Conservation (phyloP, 2,113 vertebrate genomes). For the Plestiodon gilberti region DNA sequence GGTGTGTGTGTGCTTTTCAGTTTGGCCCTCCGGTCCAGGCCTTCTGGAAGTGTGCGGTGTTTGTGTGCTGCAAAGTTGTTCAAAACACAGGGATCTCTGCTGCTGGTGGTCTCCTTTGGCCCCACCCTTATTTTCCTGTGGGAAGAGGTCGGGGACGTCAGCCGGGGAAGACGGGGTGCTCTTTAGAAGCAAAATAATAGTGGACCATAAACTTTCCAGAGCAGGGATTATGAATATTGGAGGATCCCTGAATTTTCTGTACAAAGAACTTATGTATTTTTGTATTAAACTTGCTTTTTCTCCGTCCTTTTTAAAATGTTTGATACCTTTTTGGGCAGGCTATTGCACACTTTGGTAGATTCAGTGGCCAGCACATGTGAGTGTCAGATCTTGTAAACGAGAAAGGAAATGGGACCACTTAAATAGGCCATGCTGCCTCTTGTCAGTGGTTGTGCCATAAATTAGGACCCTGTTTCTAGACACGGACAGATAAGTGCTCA, state of each 20-base stretch:
- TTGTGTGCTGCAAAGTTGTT: no score
- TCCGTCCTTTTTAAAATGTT: background rate
- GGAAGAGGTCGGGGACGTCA: no score
- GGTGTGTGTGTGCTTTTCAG: background rate
- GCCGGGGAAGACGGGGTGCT: accelerated
- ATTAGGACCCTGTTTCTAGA: no score
- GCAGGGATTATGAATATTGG: background rate
- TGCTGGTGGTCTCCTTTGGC: background rate
- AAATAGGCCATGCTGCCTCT: background rate
- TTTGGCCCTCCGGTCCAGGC: background rate
- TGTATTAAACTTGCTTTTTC: constrained; percentile 28
- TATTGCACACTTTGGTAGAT: background rate
- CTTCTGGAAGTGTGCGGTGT: background rate
- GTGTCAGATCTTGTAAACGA: background rate
- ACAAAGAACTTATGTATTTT: background rate
- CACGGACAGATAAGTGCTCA: no score
- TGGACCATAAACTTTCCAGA: constrained; percentile 11
- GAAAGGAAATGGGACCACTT: background rate
- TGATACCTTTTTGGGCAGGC: background rate
- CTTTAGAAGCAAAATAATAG: constrained; percentile 9
- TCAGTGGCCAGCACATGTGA: background rate
- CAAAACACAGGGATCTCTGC: background rate
- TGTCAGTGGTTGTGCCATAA: no score
- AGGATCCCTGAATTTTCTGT: background rate
- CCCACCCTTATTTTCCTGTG: background rate